Base-by-base conservation (phyloP, 2,888 invertebrate species). In the Exephanes ischioxanthus region DNA sequence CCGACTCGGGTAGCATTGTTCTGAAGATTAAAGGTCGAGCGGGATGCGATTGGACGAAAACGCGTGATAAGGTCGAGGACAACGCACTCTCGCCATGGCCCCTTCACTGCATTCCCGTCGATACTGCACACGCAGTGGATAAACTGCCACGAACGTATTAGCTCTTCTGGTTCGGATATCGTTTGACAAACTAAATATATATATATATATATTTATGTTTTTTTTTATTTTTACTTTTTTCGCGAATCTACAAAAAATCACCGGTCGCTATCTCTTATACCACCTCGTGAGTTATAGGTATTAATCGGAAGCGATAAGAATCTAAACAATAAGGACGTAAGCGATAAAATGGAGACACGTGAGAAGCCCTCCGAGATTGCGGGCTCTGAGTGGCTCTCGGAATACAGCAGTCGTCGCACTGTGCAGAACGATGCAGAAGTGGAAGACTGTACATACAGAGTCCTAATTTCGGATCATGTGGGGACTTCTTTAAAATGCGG, bases 331-430 rank as follows among this genome's bases (percentile, higher is more conserved):
- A 72, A 83, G 66, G 48, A 33, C 61, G 58, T 51, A 11, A 67
- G 58, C 58, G 83, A 83, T 83, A 78, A 78, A 83, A 76, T 30
- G 58, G 67, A 37, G 58, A 72, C 48, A 68, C 72, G 77, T 78
- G 83, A 67, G 78, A 83, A 67, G 53, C 16, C 9, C 51, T 9
- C 11, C 14, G 16, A 26, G 22, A 77, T 68, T 19, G 22, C 22
- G 19, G 48, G 19, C 7, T 19, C 45, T 6, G 63, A 63, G 63
- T n/a, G 30, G 26, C 1, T n/a, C 7, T 30, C 16, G 22, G 22
- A 22, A 58, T 58, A 58, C 22, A 22, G 19, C 58, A 26, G 58
- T 22, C 26, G 6, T 3, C 63, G 16, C 63, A 33, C 41, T 22
- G 22, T 26, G 4, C 48, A 45, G 68, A 26, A 68, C 68, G 45